A percentile compares a stretch with the other conserved stretches of the same genome.
Conservation (phyloP, 1,140 invertebrate genomes). For the Plodia interpunctella region DNA sequence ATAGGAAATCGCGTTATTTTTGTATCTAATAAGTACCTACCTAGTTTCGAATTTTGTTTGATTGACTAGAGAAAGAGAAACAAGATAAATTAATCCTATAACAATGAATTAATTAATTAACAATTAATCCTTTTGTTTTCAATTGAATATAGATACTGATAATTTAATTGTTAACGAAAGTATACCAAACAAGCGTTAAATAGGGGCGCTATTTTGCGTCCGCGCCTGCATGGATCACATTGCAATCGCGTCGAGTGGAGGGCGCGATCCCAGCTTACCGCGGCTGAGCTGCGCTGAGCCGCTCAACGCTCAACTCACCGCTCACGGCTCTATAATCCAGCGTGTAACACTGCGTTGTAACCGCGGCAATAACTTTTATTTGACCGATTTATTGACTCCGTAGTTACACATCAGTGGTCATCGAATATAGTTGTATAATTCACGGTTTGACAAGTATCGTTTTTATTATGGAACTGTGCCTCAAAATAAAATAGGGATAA, state of each 20-base stretch:
- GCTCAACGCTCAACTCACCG: slow-evolving; percentile 48
- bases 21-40: too few relatives aligned
- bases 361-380: slow-evolving; percentile 16
- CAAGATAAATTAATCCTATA: too few relatives aligned
- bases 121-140: too few relatives aligned
- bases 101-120: too few relatives aligned
- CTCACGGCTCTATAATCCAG: slow-evolving; percentile 58
- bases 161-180: too few relatives aligned
- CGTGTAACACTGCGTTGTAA: slow-evolving; percentile 50
- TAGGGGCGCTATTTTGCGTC: neutral
- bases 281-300: slow-evolving; percentile 38
- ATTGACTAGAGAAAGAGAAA: too few relatives aligned
- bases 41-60: too few relatives aligned
- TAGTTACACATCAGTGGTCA: slow-evolving; percentile 7
- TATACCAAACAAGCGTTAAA: too few relatives aligned
- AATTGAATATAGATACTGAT: too few relatives aligned
- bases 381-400: neutral
- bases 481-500: too few relatives aligned
- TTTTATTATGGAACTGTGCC: too few relatives aligned
- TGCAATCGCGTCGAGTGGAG: slow-evolving; percentile 21
- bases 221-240: neutral
- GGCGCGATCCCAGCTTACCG: slow-evolving; percentile 55
- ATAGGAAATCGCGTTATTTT: too few relatives aligned
- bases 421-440: neutral
- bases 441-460: neutral